Evolutionary conservation across 2,113 vertebrate species (phyloP).

Genomic region (Chaenocephalus aceratus): DNA sequence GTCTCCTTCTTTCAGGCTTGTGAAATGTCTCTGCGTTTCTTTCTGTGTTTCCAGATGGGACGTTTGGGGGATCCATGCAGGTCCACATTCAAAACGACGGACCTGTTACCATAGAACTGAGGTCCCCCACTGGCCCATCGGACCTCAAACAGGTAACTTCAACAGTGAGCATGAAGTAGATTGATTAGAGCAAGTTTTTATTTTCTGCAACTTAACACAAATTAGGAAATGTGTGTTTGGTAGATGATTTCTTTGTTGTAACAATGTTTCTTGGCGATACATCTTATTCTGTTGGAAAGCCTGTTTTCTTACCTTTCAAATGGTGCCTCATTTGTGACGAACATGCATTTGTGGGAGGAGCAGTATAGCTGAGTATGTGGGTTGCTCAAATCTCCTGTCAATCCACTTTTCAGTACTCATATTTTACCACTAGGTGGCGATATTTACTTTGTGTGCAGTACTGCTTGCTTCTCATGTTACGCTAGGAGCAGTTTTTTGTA

Average conservation of each 20-base stretch:
- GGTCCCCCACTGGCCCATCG: slow-evolving; percentile 85
- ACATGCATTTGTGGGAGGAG: too few relatives aligned
- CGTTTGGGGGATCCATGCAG: slow-evolving; percentile 96
- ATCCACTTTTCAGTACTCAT: neutral
- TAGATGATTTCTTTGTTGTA: too few relatives aligned
- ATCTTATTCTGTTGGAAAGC: too few relatives aligned
- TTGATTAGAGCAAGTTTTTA: neutral
- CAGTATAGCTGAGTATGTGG: too few relatives aligned
- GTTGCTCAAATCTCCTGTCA: neutral
- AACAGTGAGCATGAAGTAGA: neutral
- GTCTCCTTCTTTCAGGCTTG: neutral
- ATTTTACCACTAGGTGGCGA: slow-evolving; percentile 46
- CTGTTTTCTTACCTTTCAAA: too few relatives aligned
- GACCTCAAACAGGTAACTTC: slow-evolving; percentile 91
- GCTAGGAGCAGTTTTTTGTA: neutral
- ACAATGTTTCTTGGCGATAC: too few relatives aligned
- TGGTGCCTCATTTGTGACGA: too few relatives aligned
- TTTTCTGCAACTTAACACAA: too few relatives aligned
- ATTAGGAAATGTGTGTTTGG: too few relatives aligned
- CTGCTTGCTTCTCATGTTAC: neutral
- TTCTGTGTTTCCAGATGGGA: slow-evolving; percentile 86
- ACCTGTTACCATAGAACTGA: slow-evolving; percentile 94
- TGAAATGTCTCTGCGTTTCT: slow-evolving; percentile 8
- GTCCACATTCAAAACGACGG: slow-evolving; percentile 97
- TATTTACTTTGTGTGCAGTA: slow-evolving; percentile 8